A percentile compares a stretch with the other conserved stretches of the same genome.
Evolutionary conservation across 2,888 invertebrate genomes (phyloP).

Genomic region (Ochropacha duplaris): DNA sequence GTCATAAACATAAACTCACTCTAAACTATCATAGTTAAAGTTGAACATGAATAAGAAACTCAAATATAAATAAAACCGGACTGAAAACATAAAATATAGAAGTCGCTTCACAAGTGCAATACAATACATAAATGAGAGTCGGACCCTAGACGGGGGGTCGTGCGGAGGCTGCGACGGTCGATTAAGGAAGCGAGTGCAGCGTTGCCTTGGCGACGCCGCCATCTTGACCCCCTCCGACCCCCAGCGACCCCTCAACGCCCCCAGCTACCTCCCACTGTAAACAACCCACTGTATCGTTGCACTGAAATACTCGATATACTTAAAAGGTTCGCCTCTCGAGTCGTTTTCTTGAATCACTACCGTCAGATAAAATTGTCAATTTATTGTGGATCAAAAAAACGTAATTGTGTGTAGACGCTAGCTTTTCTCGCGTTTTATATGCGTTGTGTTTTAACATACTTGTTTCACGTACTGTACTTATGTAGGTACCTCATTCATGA

Average conservation of each 20-base stretch:
- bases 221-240: constrained; percentile 65
- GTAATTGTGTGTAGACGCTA: constrained; percentile 38
- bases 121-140: constrained; percentile 75
- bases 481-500: background rate
- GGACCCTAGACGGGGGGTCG: constrained; percentile 48
- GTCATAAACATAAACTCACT: background rate
- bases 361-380: constrained; percentile 62
- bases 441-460: background rate
- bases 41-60: background rate
- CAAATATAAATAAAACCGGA: constrained; percentile 9
- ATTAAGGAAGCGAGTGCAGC: constrained; percentile 82
- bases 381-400: constrained; percentile 59
- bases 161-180: constrained; percentile 77
- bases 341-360: constrained; percentile 56
- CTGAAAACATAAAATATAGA: constrained; percentile 48
- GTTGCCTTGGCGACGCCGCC: constrained; percentile 80
- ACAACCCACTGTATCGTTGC: constrained; percentile 79
- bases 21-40: background rate
- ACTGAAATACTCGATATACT: constrained; percentile 82
- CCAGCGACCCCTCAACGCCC: constrained; percentile 31
- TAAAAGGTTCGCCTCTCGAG: constrained; percentile 63
- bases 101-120: constrained; percentile 66
- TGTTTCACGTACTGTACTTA: background rate
- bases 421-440: constrained; percentile 29
- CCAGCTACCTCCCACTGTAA: constrained; percentile 63